phyloP scores from a whole-genome alignment of 2,797 vertebrate genomes.

The Pseudotriccus pelzelni region DNA sequence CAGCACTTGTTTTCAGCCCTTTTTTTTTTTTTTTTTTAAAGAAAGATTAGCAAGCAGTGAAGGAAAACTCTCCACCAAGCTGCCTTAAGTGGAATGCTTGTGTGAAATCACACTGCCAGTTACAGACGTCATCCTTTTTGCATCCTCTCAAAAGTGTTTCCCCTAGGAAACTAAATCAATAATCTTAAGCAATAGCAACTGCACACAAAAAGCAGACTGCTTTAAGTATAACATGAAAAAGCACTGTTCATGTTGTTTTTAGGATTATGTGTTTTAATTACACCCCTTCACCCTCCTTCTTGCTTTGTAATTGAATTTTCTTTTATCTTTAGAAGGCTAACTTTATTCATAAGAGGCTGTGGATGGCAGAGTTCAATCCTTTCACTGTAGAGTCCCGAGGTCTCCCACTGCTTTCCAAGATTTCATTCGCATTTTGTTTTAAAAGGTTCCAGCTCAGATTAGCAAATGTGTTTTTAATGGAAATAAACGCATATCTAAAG shows the following conservation, averaged over 20 bases:
- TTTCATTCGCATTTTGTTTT: constrained; percentile 1
- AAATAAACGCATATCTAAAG: background rate
- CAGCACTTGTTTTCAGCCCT: background rate
- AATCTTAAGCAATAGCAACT: constrained; percentile 21
- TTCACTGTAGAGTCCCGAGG: background rate
- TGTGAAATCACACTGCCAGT: background rate
- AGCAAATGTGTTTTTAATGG: background rate
- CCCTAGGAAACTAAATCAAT: constrained; percentile 48
- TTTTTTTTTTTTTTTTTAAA: background rate
- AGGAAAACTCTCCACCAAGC: background rate
- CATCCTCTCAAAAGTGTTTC: constrained; percentile 7
- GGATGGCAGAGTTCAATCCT: constrained; percentile 13
- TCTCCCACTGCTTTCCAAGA: constrained; percentile 5
- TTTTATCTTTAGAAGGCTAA: constrained; percentile 37
- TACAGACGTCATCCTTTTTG: background rate
- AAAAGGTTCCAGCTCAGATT: background rate
- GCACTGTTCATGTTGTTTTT: background rate
- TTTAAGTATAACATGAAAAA: constrained; percentile 19
- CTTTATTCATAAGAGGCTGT: constrained; percentile 21
- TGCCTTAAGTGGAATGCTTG: background rate
- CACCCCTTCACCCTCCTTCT: background rate
- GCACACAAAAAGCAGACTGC: background rate
- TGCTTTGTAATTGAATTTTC: constrained; percentile 48
- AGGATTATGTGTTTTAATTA: constrained; percentile 60
- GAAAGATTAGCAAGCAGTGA: background rate